Conservation (phyloP, 2,888 invertebrate species). For the Cactoblastis cactorum region DNA sequence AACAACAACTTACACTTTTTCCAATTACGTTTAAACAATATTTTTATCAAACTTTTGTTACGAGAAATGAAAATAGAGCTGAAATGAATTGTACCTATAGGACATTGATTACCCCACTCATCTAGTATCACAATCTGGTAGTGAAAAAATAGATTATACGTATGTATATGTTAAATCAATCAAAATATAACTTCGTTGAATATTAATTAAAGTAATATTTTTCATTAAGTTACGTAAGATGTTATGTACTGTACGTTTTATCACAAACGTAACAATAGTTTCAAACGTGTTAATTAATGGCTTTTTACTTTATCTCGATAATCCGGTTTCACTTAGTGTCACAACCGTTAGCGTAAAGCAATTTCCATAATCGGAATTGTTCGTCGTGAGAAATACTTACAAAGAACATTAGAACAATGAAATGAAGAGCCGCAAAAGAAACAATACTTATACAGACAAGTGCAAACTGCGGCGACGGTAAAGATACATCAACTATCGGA, state of each 20-base stretch:
- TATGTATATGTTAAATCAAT: too few relatives aligned
- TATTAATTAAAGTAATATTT: background rate
- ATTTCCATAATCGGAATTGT: conserved; percentile 12
- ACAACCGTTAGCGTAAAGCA: conserved; percentile 11
- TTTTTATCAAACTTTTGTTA: too few relatives aligned
- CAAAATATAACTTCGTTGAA: background rate
- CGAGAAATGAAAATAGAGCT: too few relatives aligned
- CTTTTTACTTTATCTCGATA: conserved; percentile 10
- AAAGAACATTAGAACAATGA: conserved; percentile 9
- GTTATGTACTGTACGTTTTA: background rate
- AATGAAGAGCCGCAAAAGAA: conserved; percentile 6
- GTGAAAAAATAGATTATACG: too few relatives aligned
- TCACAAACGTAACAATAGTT: conserved; percentile 3
- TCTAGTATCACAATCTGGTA: too few relatives aligned
- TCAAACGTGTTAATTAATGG: conserved; percentile 6
- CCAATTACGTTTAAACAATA: too few relatives aligned
- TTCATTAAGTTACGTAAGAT: background rate
- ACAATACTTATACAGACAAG: background rate
- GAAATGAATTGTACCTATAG: too few relatives aligned
- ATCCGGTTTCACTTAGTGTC: conserved; percentile 13
- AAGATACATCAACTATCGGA: conserved; percentile 1
- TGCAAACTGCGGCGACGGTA: background rate
- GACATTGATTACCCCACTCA: too few relatives aligned
- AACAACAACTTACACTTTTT: too few relatives aligned
- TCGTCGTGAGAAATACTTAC: conserved; percentile 5